Base-by-base conservation (phyloP, 2,113 vertebrate genomes). In the Tetrao urogallus region DNA sequence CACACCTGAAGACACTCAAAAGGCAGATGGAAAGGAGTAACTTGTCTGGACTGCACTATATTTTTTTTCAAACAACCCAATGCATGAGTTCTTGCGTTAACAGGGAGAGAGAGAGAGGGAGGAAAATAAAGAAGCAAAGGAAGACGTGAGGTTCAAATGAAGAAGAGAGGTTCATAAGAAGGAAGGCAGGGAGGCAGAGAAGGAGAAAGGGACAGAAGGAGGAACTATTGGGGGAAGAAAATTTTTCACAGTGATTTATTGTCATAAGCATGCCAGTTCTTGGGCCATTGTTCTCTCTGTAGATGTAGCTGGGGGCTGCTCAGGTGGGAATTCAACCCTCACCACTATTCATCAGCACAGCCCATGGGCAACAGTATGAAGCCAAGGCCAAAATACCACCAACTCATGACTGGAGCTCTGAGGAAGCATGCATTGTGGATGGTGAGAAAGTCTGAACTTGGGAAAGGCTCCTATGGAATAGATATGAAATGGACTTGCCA, bases 391-490 rank as follows among this genome's bases (percentile, higher is more conserved):
- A 50, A 63, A 56, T 12, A 4, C 5, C 22, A 38, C n/a, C 4
- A 2, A 8, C 42, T 43, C 25, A 22, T 15, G 3, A 57, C 17
- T 20, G 2, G 66, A 64, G 11, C 11, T 25, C 13, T 16, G 45
- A 45, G 64, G 43, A 42, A 71, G 25, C 13, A 11, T 15, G 20
- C 22, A 17, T 6, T 32, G 10, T 48, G 30, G 25, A 17, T 24
- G 12, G 14, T 42, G n/a, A 54, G 22, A 45, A 9, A 61, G 5
- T 32, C 43, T 43, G n/a, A 90, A 13, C 19, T 8, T 36, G 13
- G 38, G 25, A 71, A 10, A 56, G 38, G 18, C 8, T 77, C 18
- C 13, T 19, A 3, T 0, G 1, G 28, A 22, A 21, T 5, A 57
- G 9, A 10, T 60, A 16, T 61, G 75, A 65, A 42, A 10, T 5